Conservation (phyloP, 2,113 vertebrate genomes). For the Vombatus ursinus region DNA sequence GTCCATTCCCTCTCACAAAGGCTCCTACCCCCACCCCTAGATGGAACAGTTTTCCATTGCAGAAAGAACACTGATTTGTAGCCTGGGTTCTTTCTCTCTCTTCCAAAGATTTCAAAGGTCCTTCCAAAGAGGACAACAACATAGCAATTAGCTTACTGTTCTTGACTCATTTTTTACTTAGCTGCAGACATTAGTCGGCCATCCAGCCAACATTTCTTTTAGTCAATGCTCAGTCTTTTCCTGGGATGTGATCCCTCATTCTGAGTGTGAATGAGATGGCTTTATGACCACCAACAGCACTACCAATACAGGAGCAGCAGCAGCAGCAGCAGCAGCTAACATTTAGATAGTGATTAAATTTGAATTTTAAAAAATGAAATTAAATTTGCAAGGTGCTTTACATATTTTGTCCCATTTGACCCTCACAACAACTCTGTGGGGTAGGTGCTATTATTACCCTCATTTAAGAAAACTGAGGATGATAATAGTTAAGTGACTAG, state of each 20-base stretch:
- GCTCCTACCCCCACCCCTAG: neutral
- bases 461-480: neutral
- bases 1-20: neutral
- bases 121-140: neutral
- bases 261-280: neutral
- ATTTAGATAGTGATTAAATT: neutral
- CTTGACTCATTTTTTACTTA: neutral
- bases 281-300: neutral
- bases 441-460: neutral
- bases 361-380: neutral
- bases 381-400: neutral
- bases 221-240: neutral
- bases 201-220: neutral
- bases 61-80: neutral
- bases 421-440: neutral
- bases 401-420: neutral
- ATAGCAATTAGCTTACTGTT: neutral
- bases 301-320: neutral
- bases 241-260: neutral
- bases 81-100: neutral
- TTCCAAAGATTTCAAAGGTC: neutral
- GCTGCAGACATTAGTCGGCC: neutral
- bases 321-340: neutral
- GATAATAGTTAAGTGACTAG: neutral
- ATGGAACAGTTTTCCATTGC: neutral